Evolutionary conservation across 2,888 invertebrate genomes (phyloP), one percentile per base, ranked within the genome.

Genomic region (Platycnemis pennipes): DNA sequence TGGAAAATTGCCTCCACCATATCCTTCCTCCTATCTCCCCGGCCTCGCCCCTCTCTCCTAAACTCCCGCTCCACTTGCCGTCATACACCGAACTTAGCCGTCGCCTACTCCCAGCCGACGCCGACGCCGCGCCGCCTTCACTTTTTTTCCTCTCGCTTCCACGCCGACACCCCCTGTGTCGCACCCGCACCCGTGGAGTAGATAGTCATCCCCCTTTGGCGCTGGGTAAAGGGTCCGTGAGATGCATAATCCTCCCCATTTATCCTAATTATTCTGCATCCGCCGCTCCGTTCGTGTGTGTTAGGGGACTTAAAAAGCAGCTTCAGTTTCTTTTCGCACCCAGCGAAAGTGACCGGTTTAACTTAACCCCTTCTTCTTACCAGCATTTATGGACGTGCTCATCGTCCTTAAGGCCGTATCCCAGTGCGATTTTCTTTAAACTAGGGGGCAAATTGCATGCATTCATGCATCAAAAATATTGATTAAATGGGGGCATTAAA

Each of bases 1-100:
- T 91, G 91, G 91, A 91, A 91, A 91, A 91, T 91, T 91, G 44
- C 91, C 91, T 91, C 56, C 63, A 42, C 91, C 91, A 44, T 13
- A 63, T 22, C 44, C 44, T n/a, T 91, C 42, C n/a, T 13, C 63
- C 63, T 26, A 5, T 2, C 26, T 37, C 85, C 85, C 16, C 26
- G 42, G 7, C 26, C 22, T 5, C 31, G 7, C 31, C 31, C 31
- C 8, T 31, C 5, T 44, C 87, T 19, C 26, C 1, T 19, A 5
- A 11, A 7, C 44, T 26, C 87, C 1, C 26, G 26, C 44, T 26
- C 45, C 44, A 7, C 46, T 26, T 87, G n/a, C 45, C 87, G 22
- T 87, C 87, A 46, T 87, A 45, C 46, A n/a, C 46, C 87, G 1
- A 44, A 46, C 26, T 45, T 45, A 87, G 44, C 44, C 87, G 44